A percentile compares a stretch with the other conserved stretches of the same genome.
Evolutionary conservation across 2,888 invertebrate species (phyloP).

Genomic region (Geotrupes spiniger): DNA sequence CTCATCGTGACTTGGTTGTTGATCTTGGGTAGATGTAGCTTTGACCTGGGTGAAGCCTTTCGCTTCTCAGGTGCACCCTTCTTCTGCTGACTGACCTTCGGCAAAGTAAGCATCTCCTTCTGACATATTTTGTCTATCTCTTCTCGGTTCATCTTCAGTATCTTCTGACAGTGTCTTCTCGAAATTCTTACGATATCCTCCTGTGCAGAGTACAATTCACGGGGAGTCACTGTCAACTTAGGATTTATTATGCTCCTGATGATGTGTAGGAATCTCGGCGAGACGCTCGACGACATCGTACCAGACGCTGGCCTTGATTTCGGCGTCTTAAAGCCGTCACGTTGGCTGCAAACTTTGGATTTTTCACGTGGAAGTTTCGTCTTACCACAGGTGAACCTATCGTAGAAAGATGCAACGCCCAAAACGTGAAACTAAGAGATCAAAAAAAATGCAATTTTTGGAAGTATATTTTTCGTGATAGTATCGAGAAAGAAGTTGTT

Average conservation of each 20-base stretch:
- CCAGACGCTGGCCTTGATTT: background rate
- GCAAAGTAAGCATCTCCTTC: constrained; percentile 13
- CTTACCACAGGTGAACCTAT: no score
- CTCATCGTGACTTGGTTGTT: no score
- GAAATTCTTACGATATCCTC: constrained; percentile 23
- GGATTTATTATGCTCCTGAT: constrained; percentile 21
- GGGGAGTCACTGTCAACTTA: background rate
- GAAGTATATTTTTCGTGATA: no score
- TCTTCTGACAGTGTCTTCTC: constrained; percentile 25
- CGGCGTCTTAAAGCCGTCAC: background rate
- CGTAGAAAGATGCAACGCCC: no score
- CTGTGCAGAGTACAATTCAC: background rate
- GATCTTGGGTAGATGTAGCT: no score
- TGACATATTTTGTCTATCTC: background rate
- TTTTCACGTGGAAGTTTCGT: no score
- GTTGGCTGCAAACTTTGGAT: no score
- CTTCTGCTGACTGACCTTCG: constrained; percentile 14
- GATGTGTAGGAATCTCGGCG: constrained; percentile 25
- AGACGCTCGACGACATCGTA: constrained; percentile 12
- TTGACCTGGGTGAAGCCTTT: no score
- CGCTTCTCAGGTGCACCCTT: no score
- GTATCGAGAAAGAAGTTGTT: no score
- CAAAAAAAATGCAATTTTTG: no score
- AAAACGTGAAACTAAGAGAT: no score
- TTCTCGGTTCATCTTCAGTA: constrained; percentile 14